Evolutionary conservation across 2,888 invertebrate genomes (phyloP), one percentile per base, ranked within the genome.

Genomic region (Hemithea aestivaria): DNA sequence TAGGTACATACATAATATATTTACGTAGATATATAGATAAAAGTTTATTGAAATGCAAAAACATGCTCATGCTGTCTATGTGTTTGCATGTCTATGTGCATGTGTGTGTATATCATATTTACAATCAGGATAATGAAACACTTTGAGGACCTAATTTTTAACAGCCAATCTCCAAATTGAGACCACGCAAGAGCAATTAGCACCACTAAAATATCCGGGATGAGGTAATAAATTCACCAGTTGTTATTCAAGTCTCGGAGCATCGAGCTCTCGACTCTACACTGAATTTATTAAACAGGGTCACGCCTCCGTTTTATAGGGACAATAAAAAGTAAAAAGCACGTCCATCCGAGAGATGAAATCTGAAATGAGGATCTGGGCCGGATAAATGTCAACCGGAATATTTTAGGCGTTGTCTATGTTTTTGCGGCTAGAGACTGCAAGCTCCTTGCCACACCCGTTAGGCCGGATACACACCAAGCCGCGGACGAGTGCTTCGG

Each of bases 301-400:
- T 65, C 79, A 77, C 76, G 78, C 72, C 64, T 66, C 63, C 50
- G 44, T 58, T 79, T 82, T 81, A 79, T 75, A 66, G 62, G 54
- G 48, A 66, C 66, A 72, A 79, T 80, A 81, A 83, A 80, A 79
- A 71, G 66, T 74, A 73, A 74, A 76, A 71, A 79, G 73, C 74
- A 64, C 75, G 74, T 73, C 73, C 79, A 75, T 78, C 67, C 72
- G 63, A 63, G 70, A 66, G 71, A 82, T 80, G 79, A 77, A 73
- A 75, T 73, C 72, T 73, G 63, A 56, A 76, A 74, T 70, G 62
- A 71, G 64, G 59, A 66, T 69, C 65, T 67, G 53, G 38, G 45
- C 40, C 20, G 31, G 35, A 27, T 35, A 35, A 35, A 35, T 35
- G 27, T 16, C 35, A 23, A 29, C 20, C 26, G 23, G 35, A 46